phyloP scores from a whole-genome alignment of 92 coral and sea anemone genomes.

The Parazoanthus swiftii region DNA sequence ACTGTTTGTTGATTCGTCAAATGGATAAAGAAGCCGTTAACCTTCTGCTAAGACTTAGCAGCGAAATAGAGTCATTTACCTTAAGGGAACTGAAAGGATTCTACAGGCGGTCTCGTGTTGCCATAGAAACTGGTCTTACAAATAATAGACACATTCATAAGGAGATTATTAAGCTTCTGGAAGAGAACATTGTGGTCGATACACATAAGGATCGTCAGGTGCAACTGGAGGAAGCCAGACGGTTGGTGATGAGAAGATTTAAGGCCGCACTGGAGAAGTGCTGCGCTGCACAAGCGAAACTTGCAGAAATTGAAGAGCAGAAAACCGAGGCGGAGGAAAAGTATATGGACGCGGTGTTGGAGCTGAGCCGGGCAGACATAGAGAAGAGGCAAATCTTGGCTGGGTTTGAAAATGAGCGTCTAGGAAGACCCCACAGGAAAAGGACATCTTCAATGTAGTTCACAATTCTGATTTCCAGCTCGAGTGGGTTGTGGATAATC shows the following conservation, averaged over 20 bases:
- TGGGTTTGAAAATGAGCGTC: conserved; percentile 47
- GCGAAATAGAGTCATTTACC: conserved; percentile 67
- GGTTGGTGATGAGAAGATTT: conserved; percentile 51
- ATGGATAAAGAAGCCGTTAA: conserved; percentile 65
- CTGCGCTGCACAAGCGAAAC: conserved; percentile 55
- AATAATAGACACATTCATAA: conserved; percentile 74
- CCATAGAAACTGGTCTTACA: conserved; percentile 77
- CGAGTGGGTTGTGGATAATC: neutral
- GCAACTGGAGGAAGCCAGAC: conserved; percentile 51
- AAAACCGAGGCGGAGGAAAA: conserved; percentile 69
- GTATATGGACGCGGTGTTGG: conserved; percentile 58
- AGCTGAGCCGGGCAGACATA: conserved; percentile 52
- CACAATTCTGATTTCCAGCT: neutral
- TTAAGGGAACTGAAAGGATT: conserved; percentile 66
- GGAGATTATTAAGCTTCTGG: conserved; percentile 64
- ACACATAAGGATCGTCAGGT: conserved; percentile 44
- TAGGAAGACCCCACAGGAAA: conserved; percentile 42
- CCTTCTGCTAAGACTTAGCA: conserved; percentile 55
- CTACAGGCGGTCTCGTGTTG: conserved; percentile 79
- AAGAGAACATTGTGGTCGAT: conserved; percentile 51
- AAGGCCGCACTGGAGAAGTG: conserved; percentile 56
- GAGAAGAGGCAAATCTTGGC: conserved; percentile 56
- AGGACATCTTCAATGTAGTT: conserved; percentile 67
- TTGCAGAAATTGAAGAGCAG: conserved; percentile 59
- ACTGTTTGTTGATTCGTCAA: conserved; percentile 60